Evolutionary conservation across 2,113 vertebrate species (phyloP).

Genomic region (Chloropsis cyanopogon): DNA sequence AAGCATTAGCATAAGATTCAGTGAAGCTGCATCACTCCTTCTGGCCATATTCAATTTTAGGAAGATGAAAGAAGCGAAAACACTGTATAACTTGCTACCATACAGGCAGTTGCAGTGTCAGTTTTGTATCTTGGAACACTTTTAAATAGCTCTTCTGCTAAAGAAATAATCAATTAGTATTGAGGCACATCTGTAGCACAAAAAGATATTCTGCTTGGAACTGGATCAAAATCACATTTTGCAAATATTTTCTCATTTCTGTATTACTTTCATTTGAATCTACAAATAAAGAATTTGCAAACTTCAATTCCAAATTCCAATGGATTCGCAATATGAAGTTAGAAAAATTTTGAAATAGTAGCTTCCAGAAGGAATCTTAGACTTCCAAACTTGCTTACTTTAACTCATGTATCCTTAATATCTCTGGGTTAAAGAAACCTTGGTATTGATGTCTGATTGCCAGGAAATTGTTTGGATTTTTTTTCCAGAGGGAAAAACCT

Average conservation of each 20-base stretch:
- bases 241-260: conserved; percentile 36
- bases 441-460: not conserved
- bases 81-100: not conserved
- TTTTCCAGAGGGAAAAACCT: not conserved
- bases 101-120: not conserved
- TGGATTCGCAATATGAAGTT: not conserved
- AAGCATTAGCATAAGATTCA: conserved; percentile 70
- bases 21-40: conserved; percentile 24
- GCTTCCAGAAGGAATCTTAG: not conserved
- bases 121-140: not conserved
- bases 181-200: conserved; percentile 50
- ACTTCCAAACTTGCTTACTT: conserved; percentile 22
- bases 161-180: conserved; percentile 54
- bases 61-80: not conserved
- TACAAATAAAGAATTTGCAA: conserved; percentile 10
- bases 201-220: conserved; percentile 57
- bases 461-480: not conserved
- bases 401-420: not conserved
- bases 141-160: conserved; percentile 35
- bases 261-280: conserved; percentile 28
- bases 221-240: conserved; percentile 45
- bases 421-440: conserved; percentile 1
- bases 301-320: not conserved
- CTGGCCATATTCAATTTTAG: conserved; percentile 31
- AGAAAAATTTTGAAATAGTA: conserved; percentile 34